A percentile compares a stretch with the other conserved stretches of the same genome.
Conservation (phyloP, 2,113 vertebrate species). For the Laticauda colubrina region DNA sequence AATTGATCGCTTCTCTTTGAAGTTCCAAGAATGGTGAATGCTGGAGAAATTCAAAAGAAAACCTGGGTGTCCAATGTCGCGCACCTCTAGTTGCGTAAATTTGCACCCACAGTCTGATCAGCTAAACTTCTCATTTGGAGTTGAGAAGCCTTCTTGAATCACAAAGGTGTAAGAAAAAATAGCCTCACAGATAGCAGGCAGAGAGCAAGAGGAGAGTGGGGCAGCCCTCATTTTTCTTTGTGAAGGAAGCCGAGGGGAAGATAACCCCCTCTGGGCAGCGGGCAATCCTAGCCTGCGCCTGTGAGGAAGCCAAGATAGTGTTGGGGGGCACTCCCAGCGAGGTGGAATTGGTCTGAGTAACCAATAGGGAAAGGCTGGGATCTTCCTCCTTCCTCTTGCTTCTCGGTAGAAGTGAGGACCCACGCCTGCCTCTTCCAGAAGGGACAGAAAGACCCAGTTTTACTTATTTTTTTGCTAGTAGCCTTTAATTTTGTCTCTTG, state of each 20-base stretch:
- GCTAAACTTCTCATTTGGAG: not conserved
- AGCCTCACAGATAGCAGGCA: not conserved
- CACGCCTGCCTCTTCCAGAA: not conserved
- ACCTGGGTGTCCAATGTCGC: not conserved
- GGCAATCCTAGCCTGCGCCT: not conserved
- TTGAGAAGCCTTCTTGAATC: not conserved
- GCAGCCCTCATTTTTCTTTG: not conserved
- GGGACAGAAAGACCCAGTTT: not conserved
- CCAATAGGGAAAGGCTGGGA: not conserved
- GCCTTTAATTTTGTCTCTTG: not conserved
- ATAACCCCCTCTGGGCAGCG: not conserved
- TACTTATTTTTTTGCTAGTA: not conserved
- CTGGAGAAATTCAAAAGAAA: not conserved
- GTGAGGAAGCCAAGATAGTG: not conserved
- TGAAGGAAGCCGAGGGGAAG: not conserved
- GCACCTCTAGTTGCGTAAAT: not conserved
- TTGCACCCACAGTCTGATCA: not conserved
- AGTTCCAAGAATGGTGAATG: slow-evolving; percentile 11
- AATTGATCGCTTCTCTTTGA: slow-evolving; percentile 16
- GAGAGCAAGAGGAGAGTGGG: not conserved
- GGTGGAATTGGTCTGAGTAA: not conserved
- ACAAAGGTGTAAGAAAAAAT: not conserved
- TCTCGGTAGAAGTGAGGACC: not conserved
- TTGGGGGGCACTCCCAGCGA: not conserved
- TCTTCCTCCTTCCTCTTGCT: not conserved